A percentile compares a stretch with the other conserved stretches of the same genome.
Evolutionary conservation across 2,113 vertebrate genomes (phyloP).

Genomic region (Pachyramphus minor): DNA sequence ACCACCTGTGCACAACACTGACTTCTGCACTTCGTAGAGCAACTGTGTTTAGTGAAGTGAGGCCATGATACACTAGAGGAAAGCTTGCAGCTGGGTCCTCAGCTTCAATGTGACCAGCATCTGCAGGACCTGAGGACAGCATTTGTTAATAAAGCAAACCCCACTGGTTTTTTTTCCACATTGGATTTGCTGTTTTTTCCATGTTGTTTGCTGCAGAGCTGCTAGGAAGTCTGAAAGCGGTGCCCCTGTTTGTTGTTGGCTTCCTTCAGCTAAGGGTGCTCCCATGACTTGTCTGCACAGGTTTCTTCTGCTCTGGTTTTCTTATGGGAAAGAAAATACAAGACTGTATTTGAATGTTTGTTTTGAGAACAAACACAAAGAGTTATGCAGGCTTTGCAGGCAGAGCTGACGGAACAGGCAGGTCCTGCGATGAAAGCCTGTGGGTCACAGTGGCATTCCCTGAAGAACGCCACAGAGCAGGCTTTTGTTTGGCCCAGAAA

Average conservation of each 20-base stretch:
- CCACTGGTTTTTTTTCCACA: background rate
- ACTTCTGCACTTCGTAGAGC: background rate
- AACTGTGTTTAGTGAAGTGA: background rate
- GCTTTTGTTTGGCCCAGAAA: background rate
- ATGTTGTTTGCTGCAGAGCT: background rate
- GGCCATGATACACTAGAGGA: background rate
- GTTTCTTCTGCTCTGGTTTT: background rate
- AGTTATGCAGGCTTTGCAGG: background rate
- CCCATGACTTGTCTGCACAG: background rate
- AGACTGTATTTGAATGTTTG: background rate
- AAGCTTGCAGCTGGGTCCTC: background rate
- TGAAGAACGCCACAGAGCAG: background rate
- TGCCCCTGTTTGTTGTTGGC: background rate
- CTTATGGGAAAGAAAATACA: background rate
- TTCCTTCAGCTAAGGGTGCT: background rate
- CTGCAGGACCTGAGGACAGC: background rate
- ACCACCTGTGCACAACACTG: fast-evolving
- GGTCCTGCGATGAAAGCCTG: background rate
- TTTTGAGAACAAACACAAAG: constrained; percentile 23
- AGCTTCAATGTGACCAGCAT: background rate
- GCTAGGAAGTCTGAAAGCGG: background rate
- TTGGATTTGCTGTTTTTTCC: background rate
- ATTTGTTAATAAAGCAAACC: background rate
- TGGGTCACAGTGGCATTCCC: background rate
- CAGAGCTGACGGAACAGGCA: background rate